These are phyloP conservation scores for Perizoma affinitatum DNA, from an alignment of 2,888 invertebrate genomes.

Conservation along the genomic window DNA sequence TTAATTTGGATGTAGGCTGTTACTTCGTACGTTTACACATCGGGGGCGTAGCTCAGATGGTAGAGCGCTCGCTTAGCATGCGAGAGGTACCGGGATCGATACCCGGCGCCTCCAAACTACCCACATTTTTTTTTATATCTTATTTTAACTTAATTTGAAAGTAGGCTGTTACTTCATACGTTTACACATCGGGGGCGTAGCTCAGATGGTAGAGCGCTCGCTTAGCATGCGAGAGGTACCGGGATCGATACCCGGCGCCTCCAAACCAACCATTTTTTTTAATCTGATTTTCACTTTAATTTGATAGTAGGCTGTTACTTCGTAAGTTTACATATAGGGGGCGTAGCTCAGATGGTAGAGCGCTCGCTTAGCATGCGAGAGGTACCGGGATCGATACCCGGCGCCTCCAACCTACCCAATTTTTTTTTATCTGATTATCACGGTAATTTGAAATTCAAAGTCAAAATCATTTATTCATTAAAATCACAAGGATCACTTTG, in stretches of 20 bases:
- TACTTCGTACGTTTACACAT: background rate
- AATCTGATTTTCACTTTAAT: too few species aligned
- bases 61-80: slow-evolving; percentile 85
- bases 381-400: slow-evolving; percentile 74
- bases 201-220: slow-evolving; percentile 85
- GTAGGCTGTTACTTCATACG: slow-evolving; percentile 4
- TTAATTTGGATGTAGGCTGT: too few species aligned
- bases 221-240: slow-evolving; percentile 85
- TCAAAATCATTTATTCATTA: too few species aligned
- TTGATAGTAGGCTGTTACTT: background rate
- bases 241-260: slow-evolving; percentile 85
- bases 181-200: slow-evolving; percentile 43
- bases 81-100: slow-evolving; percentile 84
- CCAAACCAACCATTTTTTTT: too few species aligned
- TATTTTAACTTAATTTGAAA: slow-evolving; percentile 9
- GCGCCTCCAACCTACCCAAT: slow-evolving; percentile 47
- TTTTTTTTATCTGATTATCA: background rate
- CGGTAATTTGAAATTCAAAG: too few species aligned
- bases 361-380: slow-evolving; percentile 85
- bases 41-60: slow-evolving; percentile 59
- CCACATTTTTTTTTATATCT: slow-evolving; percentile 3
- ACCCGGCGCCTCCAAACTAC: slow-evolving; percentile 79
- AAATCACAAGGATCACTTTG: too few species aligned
- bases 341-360: slow-evolving; percentile 85
- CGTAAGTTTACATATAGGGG: slow-evolving; percentile 50